Percentiles rank a stretch among this genome's conserved stretches.
These are phyloP conservation scores for Nesogale talazaci DNA, from an alignment of 2,113 vertebrate species.

Conservation along the genomic window DNA sequence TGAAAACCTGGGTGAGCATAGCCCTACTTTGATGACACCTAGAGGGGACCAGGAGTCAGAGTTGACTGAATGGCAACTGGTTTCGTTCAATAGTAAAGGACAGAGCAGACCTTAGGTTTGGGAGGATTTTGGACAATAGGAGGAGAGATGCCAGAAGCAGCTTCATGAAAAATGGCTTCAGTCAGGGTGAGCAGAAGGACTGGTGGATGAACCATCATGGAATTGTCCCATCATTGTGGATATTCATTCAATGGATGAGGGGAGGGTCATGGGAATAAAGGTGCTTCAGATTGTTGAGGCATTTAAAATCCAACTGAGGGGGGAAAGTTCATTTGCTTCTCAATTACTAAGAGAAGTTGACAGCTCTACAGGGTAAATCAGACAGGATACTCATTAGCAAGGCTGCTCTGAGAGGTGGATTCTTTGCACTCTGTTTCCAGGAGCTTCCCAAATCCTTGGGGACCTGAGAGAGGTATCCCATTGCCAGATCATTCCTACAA, in stretches of 20 bases:
- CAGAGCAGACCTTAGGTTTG: background rate
- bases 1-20: background rate
- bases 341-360: background rate
- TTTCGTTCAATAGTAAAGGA: background rate
- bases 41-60: background rate
- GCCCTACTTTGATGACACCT: background rate
- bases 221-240: background rate
- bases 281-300: background rate
- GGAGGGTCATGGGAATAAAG: background rate
- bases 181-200: background rate
- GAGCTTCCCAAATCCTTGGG: conserved; percentile 45
- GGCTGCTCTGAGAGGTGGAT: background rate
- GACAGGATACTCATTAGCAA: conserved; percentile 1
- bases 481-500: conserved; percentile 27
- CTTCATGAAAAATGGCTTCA: background rate
- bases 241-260: background rate
- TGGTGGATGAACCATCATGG: fast-evolving
- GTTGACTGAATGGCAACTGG: background rate
- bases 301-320: background rate
- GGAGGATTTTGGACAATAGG: background rate
- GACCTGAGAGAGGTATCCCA: background rate
- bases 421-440: conserved; percentile 6
- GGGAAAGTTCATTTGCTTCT: background rate
- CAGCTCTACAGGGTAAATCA: background rate
- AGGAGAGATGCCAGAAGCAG: background rate